phyloP scores from a whole-genome alignment of 2,113 vertebrate species.

The Mirounga angustirostris region DNA sequence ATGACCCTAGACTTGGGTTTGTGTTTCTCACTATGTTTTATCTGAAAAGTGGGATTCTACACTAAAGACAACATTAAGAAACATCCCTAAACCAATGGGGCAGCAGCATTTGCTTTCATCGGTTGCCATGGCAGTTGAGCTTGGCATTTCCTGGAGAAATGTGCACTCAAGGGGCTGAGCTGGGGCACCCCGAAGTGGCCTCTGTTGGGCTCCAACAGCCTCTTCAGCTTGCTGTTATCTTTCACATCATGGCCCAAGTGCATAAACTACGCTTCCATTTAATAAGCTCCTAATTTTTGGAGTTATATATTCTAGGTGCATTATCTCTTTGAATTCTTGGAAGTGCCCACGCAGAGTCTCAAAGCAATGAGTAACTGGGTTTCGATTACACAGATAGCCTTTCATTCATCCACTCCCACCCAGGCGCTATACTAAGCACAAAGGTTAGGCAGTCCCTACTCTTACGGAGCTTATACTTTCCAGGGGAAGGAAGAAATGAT shows the following conservation, averaged over 20 bases:
- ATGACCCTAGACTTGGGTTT: background rate
- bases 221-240: background rate
- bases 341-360: background rate
- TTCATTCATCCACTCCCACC: background rate
- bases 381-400: background rate
- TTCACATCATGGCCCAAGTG: background rate
- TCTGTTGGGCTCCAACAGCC: background rate
- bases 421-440: accelerated
- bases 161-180: background rate
- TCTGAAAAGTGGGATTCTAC: background rate
- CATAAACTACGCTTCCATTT: background rate
- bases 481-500: background rate
- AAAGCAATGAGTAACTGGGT: background rate
- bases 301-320: background rate
- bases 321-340: background rate
- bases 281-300: background rate
- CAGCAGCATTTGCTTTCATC: background rate
- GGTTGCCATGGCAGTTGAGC: background rate
- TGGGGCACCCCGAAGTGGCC: background rate
- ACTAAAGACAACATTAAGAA: background rate
- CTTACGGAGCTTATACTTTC: background rate
- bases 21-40: background rate
- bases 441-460: background rate
- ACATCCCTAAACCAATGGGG: background rate
- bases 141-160: background rate